A percentile compares a stretch with the other conserved stretches of the same genome.
Conservation (phyloP, 1,140 invertebrate genomes). For the Lasioglossum baleicum region DNA sequence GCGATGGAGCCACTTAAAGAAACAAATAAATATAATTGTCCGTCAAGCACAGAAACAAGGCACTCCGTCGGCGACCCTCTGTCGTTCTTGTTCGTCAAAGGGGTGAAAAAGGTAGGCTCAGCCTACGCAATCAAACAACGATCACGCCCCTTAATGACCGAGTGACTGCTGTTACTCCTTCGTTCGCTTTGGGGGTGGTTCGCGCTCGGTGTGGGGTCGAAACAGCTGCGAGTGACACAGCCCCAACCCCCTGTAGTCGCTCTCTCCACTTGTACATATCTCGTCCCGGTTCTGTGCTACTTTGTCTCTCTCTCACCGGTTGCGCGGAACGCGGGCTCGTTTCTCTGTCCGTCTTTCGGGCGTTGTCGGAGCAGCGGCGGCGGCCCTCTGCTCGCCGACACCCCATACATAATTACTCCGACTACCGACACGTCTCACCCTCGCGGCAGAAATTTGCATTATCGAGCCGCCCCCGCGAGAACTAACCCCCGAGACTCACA, state of each 20-base stretch:
- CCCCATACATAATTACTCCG: conserved; percentile 62
- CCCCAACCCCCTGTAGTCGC: conserved; percentile 1
- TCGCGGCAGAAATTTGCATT: conserved; percentile 65
- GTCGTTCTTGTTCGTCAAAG: not conserved
- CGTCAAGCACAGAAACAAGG: not conserved
- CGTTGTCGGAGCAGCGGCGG: conserved; percentile 26
- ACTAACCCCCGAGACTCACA: conserved; percentile 24
- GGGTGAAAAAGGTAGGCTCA: conserved; percentile 46
- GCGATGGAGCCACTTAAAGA: no score
- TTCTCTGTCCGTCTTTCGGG: conserved; percentile 9
- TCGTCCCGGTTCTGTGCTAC: conserved; percentile 37
- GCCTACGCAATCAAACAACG: conserved; percentile 66
- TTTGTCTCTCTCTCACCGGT: conserved; percentile 2
- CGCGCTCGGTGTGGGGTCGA: conserved; percentile 53
- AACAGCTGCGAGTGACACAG: conserved; percentile 70
- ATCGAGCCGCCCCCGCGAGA: conserved; percentile 41
- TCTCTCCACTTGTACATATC: conserved; percentile 39
- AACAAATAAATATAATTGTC: not conserved
- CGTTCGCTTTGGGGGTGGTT: conserved; percentile 55
- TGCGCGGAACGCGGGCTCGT: not conserved
- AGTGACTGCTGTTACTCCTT: conserved; percentile 66
- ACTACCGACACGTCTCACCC: conserved; percentile 49
- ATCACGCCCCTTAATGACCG: conserved; percentile 70
- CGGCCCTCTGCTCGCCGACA: conserved; percentile 29
- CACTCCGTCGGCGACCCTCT: not conserved